phyloP scores from a whole-genome alignment of 1,140 invertebrate genomes.

The Orchestia grillus region DNA sequence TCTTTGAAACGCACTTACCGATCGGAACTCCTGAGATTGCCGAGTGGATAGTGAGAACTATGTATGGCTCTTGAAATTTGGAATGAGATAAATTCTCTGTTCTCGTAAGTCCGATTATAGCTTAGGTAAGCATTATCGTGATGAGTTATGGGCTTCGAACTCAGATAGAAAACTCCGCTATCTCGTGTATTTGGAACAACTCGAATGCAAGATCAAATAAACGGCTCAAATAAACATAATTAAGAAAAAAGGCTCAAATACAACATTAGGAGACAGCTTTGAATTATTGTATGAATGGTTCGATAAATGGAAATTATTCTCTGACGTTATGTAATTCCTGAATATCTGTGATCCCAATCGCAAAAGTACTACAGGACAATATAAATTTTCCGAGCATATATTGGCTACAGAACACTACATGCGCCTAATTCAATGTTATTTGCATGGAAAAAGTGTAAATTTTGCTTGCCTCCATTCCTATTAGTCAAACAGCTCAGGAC shows the following conservation, averaged over 20 bases:
- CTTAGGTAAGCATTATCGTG: not conserved
- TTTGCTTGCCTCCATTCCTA: not conserved
- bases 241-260: too few species aligned
- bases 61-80: not conserved
- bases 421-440: not conserved
- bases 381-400: not conserved
- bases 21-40: not conserved
- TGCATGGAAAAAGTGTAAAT: not conserved
- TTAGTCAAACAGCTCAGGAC: not conserved
- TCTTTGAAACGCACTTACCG: not conserved
- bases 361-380: not conserved
- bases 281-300: not conserved
- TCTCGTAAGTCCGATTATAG: not conserved
- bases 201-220: too few species aligned
- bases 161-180: too few species aligned
- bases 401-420: not conserved
- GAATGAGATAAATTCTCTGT: not conserved
- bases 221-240: not conserved
- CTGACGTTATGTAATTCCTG: not conserved
- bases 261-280: too few species aligned
- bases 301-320: not conserved
- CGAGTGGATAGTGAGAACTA: not conserved
- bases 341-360: not conserved
- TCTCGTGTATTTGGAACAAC: too few species aligned
- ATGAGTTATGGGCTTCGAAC: too few species aligned